Evolutionary conservation across 2,797 vertebrate genomes (phyloP), one percentile per base, ranked within the genome.

Genomic region (Neosalanx taihuensis): DNA sequence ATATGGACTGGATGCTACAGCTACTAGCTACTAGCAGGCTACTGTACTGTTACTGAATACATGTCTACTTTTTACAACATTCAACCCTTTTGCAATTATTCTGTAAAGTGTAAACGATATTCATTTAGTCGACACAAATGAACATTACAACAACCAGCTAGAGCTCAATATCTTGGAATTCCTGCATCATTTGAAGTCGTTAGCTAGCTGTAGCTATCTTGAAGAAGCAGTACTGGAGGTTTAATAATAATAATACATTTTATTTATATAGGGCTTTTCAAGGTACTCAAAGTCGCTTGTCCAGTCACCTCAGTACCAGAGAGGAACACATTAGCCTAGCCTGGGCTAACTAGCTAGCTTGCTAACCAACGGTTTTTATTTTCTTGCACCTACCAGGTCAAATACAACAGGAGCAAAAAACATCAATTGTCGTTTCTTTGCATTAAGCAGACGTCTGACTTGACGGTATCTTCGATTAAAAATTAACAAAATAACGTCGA

Each of bases 321-420:
- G 9, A 9, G 41, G 41, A 10, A 46, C 41, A 46, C 41, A 13
- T 9, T 46, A 46, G 41, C 41, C 9, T 46, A 46, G 41, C 41
- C 41, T 12, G 41, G 7, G 41, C 41, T 46, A 46, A 46, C 41
- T 46, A 46, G 41, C 41, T 60, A 76, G 59, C 33, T 63, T 61
- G 57, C 56, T 57, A 72, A 57, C 15, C 57, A 41, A 66, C 63
- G 60, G 23, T 26, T 26, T 26, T 26, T 26, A 26, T 26, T 71
- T 46, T 46, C 17, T 9, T 70, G 70, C 65, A 83, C 81, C 90
- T 91, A 94, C 93, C 93, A 86, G 92, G 87, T 92, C 89, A 92
- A 92, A 89, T 81, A 89, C 86, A 85, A 74, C 88, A 88, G 89
- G 56, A 78, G 84, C 90, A 71, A 86, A 78, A 83, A 79, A 82